Base-by-base conservation (phyloP, 2,113 vertebrate genomes). In the zebrafish (Danio rerio) region DNA sequence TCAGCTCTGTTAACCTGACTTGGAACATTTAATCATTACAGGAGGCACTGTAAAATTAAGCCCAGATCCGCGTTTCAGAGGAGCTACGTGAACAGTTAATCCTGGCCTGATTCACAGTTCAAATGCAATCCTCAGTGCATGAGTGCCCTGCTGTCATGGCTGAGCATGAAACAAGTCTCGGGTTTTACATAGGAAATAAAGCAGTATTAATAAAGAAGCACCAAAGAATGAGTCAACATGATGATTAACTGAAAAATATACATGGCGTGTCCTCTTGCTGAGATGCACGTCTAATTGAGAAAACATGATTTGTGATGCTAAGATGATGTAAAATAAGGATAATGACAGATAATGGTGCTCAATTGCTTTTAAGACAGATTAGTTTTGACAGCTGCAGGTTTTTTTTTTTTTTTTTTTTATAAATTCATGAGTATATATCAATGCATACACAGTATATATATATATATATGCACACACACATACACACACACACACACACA, bases 21-120 rank as follows among this genome's bases (percentile, higher is more conserved):
- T 10, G n/a, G 1, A 71, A 13, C 7, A 70, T 71, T 69, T 74
- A 49, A 73, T 73, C 15, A 71, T 50, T 61, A 59, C 15, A 47
- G 10, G 45, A 61, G 16, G 2, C 1, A 62, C 80, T 81, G 13
- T 70, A 71, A 81, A 81, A 71, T 52, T 50, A 11, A 81, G 47
- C 10, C 59, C 43, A 62, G 56, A 63, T 21, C n/a, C 6, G 11
- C 16, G 12, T 62, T 70, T 52, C 53, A 63, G 59, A 73, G 21
- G 5, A 50, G 15, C 10, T n/a, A 15, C 6, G 8, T 49, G 56
- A 59, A 71, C 43, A 81, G 79, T 81, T 52, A 21, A 18, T 45
- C 62, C 43, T 15, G 62, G 31, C 43, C 20, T 50, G 18, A 53
- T 72, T 72, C 69, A 40, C 47, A 53, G 50, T 72, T 18, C 18